phyloP scores from a whole-genome alignment of 2,888 invertebrate genomes.

The Plagodis pulveraria region DNA sequence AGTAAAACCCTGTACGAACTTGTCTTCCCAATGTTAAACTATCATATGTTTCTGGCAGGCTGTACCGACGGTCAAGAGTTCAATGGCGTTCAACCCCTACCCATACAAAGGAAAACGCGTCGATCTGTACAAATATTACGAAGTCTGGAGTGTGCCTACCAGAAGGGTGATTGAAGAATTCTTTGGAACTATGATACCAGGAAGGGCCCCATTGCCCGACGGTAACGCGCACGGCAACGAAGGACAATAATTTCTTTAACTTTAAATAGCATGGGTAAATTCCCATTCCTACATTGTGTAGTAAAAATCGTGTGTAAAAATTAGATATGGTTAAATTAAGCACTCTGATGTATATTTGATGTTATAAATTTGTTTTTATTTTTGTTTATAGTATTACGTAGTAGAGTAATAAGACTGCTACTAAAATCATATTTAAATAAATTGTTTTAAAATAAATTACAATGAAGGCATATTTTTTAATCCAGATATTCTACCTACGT shows the following conservation, averaged over 20 bases:
- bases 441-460: too few relatives aligned
- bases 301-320: too few relatives aligned
- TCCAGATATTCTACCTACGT: too few relatives aligned
- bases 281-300: too few relatives aligned
- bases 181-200: background rate
- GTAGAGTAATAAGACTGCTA: too few relatives aligned
- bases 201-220: background rate
- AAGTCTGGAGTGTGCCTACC: background rate
- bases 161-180: background rate
- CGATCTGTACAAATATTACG: conserved; percentile 23
- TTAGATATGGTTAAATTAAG: too few relatives aligned
- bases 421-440: too few relatives aligned
- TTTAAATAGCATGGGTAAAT: background rate
- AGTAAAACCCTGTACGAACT: background rate
- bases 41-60: conserved; percentile 17
- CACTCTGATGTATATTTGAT: too few relatives aligned
- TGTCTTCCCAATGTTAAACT: background rate
- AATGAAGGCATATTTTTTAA: too few relatives aligned
- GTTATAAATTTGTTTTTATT: too few relatives aligned
- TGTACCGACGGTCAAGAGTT: conserved; percentile 8
- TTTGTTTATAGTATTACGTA: too few relatives aligned
- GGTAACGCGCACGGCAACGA: background rate
- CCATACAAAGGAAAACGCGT: conserved; percentile 3
- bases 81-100: conserved; percentile 29
- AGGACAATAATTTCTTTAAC: background rate